Evolutionary conservation across 2,113 vertebrate species (phyloP).

Genomic region (Paradoxurus hermaphroditus): DNA sequence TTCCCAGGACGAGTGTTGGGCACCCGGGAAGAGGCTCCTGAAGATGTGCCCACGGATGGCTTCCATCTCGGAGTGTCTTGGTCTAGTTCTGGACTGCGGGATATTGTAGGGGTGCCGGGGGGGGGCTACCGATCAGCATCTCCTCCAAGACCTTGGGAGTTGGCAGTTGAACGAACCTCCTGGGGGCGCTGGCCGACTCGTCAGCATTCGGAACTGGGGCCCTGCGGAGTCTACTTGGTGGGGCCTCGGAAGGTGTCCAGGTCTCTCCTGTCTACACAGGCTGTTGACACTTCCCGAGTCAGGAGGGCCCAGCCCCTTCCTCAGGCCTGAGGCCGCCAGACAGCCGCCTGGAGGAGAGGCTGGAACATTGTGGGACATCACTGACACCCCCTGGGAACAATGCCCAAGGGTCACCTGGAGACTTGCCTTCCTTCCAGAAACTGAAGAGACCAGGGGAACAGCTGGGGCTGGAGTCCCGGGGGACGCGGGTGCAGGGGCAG

Average conservation of each 20-base stretch:
- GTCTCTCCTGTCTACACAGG: background rate
- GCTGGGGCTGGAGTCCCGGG: rapidly evolving
- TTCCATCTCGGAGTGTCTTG: background rate
- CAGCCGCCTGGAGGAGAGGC: background rate
- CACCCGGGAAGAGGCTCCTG: background rate
- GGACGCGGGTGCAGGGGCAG: too few relatives aligned
- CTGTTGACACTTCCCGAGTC: too few relatives aligned
- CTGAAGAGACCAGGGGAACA: background rate
- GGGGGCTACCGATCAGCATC: background rate
- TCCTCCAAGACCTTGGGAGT: background rate
- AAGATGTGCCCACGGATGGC: too few relatives aligned
- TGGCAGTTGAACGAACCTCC: background rate
- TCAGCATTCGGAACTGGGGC: background rate
- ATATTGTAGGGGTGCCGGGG: too few relatives aligned
- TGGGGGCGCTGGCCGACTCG: background rate
- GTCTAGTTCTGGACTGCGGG: background rate
- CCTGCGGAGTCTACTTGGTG: too few relatives aligned
- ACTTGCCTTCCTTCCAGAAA: background rate
- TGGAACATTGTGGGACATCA: background rate
- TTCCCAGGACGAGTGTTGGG: background rate
- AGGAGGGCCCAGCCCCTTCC: background rate
- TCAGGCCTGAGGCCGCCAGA: background rate
- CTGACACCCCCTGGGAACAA: background rate
- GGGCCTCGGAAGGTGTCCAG: background rate
- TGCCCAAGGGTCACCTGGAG: background rate